Conservation (phyloP, 1,140 invertebrate species). For the Bombus superbus region DNA sequence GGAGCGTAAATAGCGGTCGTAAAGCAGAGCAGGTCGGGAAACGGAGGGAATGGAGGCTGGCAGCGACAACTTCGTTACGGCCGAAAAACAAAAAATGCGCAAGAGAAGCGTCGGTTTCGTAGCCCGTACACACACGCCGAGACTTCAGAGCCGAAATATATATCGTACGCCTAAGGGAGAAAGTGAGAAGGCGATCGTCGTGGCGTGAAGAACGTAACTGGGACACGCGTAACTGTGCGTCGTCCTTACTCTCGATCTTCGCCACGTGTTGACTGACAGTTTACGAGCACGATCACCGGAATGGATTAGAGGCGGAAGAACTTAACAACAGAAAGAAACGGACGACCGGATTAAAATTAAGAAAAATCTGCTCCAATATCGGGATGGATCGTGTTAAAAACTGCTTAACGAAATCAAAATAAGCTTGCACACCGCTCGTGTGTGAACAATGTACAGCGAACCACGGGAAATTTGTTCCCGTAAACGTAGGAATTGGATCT, state of each 20-base stretch:
- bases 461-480: not conserved
- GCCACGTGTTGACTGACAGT: not conserved
- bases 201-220: not conserved
- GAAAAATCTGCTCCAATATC: not conserved
- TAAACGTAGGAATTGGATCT: not conserved
- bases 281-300: not conserved
- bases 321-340: conserved; percentile 6
- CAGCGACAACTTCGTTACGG: conserved; percentile 35
- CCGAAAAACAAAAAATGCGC: conserved; percentile 33
- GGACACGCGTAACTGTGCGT: not conserved
- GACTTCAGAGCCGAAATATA: too few relatives aligned
- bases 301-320: not conserved
- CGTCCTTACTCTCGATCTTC: conserved; percentile 22
- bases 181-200: conserved; percentile 37
- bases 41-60: conserved; percentile 25
- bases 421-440: not conserved
- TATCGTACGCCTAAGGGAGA: conserved; percentile 1
- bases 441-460: not conserved
- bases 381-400: not conserved
- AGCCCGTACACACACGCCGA: not conserved
- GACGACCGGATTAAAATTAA: not conserved
- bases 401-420: not conserved
- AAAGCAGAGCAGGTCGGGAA: conserved; percentile 44
- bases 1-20: conserved; percentile 38
- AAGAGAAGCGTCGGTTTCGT: conserved; percentile 23